Evolutionary conservation across 2,113 vertebrate species (phyloP).

Genomic region (Melanocharis versteri): DNA sequence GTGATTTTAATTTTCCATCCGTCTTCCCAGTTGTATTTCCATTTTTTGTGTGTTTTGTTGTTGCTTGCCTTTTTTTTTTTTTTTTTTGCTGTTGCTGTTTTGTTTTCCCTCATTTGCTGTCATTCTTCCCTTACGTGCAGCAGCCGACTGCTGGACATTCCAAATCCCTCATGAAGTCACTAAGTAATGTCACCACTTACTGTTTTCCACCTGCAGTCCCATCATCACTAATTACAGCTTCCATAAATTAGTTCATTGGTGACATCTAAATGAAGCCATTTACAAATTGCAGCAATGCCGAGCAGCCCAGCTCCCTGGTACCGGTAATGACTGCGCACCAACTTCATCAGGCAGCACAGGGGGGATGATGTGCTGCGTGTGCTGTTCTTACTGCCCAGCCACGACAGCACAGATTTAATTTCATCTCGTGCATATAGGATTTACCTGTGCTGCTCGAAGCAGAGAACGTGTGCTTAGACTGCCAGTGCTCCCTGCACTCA

Average conservation of each 20-base stretch:
- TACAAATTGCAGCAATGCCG: not conserved
- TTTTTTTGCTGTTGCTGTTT: not conserved
- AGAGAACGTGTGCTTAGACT: not conserved
- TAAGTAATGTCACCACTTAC: slow-evolving; percentile 33
- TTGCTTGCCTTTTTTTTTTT: not conserved
- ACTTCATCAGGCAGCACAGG: not conserved
- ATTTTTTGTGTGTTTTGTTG: not conserved
- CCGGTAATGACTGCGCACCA: not conserved
- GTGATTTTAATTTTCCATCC: not conserved
- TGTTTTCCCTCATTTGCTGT: not conserved
- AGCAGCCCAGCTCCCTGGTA: not conserved
- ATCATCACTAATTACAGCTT: slow-evolving; percentile 28
- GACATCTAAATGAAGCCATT: slow-evolving; percentile 50
- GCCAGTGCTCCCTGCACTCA: not conserved
- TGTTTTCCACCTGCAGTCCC: slow-evolving; percentile 29
- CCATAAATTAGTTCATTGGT: slow-evolving; percentile 40
- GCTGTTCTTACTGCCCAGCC: not conserved
- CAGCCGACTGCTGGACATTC: not conserved
- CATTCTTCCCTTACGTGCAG: not conserved
- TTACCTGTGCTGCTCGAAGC: not conserved
- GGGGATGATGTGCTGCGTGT: not conserved
- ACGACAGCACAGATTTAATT: not conserved
- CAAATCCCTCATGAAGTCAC: slow-evolving; percentile 2
- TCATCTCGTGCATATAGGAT: not conserved
- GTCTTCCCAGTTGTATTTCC: not conserved